Percentiles rank a stretch among this genome's conserved stretches.
Evolutionary conservation across 2,888 invertebrate genomes (phyloP).

Genomic region (Nowickia ferox): DNA sequence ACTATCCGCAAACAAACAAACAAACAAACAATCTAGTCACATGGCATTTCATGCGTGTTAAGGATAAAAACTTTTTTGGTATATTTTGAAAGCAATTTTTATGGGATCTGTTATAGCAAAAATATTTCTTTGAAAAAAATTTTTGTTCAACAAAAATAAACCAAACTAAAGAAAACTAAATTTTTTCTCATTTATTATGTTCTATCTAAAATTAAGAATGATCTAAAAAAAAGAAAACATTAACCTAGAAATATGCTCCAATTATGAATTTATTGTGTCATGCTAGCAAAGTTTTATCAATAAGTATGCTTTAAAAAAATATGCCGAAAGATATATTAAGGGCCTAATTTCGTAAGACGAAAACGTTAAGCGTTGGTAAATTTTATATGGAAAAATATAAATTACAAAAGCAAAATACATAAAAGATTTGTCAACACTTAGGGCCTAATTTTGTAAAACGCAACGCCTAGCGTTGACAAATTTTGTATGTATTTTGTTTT

Average conservation of each 20-base stretch:
- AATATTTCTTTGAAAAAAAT: not conserved
- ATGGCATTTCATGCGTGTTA: slow-evolving; percentile 55
- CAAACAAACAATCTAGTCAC: slow-evolving; percentile 36
- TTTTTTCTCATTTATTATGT: not conserved
- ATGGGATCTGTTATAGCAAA: slow-evolving; percentile 43
- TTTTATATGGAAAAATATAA: too few relatives aligned
- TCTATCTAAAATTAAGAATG: not conserved
- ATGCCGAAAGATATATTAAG: too few relatives aligned
- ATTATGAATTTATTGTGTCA: not conserved
- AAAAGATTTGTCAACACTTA: too few relatives aligned
- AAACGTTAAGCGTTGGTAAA: too few relatives aligned
- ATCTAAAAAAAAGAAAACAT: not conserved
- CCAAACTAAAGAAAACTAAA: not conserved
- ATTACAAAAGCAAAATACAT: too few relatives aligned
- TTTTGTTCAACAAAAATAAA: not conserved
- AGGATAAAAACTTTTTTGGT: slow-evolving; percentile 52
- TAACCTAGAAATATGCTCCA: slow-evolving; percentile 14
- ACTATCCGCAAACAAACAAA: not conserved
- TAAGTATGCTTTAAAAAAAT: not conserved
- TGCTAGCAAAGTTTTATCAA: not conserved
- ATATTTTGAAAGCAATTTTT: slow-evolving; percentile 49
- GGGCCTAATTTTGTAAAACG: too few relatives aligned
- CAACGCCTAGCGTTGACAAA: too few relatives aligned
- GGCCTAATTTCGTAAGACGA: too few relatives aligned
- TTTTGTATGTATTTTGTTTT: too few relatives aligned